Base-by-base conservation (phyloP, 2,888 invertebrate genomes). In the Camponotus fellah region DNA sequence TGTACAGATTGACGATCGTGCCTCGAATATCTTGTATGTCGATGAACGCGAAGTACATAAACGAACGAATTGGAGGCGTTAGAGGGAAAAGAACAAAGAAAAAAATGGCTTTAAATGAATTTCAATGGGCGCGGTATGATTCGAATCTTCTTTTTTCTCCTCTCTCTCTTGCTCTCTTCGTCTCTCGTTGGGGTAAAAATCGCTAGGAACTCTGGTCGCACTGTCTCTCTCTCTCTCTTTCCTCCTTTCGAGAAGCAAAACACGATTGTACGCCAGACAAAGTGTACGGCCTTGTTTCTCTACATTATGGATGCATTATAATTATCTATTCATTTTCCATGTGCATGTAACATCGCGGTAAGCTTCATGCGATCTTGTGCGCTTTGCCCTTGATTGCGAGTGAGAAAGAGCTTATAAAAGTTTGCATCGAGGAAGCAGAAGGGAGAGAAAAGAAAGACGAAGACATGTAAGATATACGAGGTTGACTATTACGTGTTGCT, bases 281-380 rank as follows among this genome's bases (percentile, higher is more conserved):
- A 72, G 76, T 53, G 32, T 83, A 76, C 58, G 84, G 68, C 79
- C 90, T 83, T 90, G 90, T 87, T 88, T 75, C 75, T 60, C 86
- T 89, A 91, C 92, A 93, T 93, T 92, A 92, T 91, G 91, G 90
- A 93, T 92, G 91, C 92, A 85, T 91, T 92, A 91, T 93, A 93
- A 93, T 93, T 93, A 93, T 90, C 92, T 92, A 93, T 93, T 92
- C 92, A 91, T 92, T 93, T 91, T 93, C 92, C 90, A 91, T 87
- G 90, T 89, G 90, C 91, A 92, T 91, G 92, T 91, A 90, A 92
- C 93, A 89, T 91, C 90, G 88, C 85, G 88, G 89, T 89, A 81
- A 85, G 86, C 0, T 86, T 90, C 91, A 87, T 92, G 91, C 91
- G 90, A 90, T 87, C 86, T 86, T 74, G 46, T 85, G 89, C 87